A percentile compares a stretch with the other conserved stretches of the same genome.
Conservation (phyloP, 1,140 invertebrate genomes). For the Trachelipus rathkii region DNA sequence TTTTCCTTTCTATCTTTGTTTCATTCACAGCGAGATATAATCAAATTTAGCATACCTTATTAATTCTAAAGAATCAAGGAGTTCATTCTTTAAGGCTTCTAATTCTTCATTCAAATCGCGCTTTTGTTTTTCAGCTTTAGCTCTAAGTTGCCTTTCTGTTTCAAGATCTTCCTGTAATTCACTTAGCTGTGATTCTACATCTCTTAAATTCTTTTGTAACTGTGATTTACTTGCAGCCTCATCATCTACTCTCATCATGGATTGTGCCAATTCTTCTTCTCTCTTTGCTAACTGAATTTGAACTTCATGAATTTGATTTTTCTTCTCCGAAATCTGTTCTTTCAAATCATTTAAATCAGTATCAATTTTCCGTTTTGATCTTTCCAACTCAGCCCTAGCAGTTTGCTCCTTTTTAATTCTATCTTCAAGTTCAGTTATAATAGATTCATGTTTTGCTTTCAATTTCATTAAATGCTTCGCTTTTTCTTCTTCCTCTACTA, state of each 20-base stretch:
- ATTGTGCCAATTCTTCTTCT: slow-evolving; percentile 87
- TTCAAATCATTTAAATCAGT: slow-evolving; percentile 75
- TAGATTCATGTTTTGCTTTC: slow-evolving; percentile 90
- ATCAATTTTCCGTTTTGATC: slow-evolving; percentile 77
- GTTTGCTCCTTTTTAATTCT: slow-evolving; percentile 85
- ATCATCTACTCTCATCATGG: slow-evolving; percentile 82
- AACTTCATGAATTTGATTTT: slow-evolving; percentile 77
- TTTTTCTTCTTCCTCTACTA: slow-evolving; percentile 97
- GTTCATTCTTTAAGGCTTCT: slow-evolving; percentile 92
- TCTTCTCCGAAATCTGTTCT: slow-evolving; percentile 87
- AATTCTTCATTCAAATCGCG: slow-evolving; percentile 93
- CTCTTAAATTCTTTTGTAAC: slow-evolving; percentile 80
- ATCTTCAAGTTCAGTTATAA: slow-evolving; percentile 94
- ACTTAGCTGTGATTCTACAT: slow-evolving; percentile 73
- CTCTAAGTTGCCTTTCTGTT: slow-evolving; percentile 68
- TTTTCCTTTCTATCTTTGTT: too few relatives aligned
- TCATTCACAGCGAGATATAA: too few relatives aligned
- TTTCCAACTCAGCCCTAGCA: slow-evolving; percentile 86
- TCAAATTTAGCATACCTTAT: too few relatives aligned
- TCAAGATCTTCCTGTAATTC: slow-evolving; percentile 89
- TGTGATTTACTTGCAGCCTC: slow-evolving; percentile 78
- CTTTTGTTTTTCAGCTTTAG: slow-evolving; percentile 91
- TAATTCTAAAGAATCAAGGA: slow-evolving; percentile 92
- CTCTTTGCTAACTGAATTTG: slow-evolving; percentile 84
- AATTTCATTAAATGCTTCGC: slow-evolving; percentile 92